These are phyloP conservation scores for Delphinus delphis DNA, from an alignment of 2,113 vertebrate species.

Conservation along the genomic window DNA sequence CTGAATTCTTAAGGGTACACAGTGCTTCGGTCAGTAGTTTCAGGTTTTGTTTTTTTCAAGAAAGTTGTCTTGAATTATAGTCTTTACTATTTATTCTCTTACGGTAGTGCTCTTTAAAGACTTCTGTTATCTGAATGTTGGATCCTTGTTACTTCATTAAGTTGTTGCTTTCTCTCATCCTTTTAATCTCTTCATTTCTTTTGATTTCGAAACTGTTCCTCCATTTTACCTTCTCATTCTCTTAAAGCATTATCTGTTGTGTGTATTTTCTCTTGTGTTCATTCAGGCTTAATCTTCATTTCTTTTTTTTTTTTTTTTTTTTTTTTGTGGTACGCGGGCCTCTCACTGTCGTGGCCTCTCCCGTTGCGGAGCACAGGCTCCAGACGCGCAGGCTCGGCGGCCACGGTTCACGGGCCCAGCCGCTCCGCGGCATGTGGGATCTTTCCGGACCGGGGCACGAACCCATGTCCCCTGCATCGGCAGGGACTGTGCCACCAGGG, in stretches of 20 bases:
- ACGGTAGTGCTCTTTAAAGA: background rate
- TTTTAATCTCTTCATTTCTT: slow-evolving; percentile 18
- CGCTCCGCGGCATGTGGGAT: too few species aligned
- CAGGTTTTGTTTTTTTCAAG: background rate
- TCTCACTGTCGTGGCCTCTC: too few species aligned
- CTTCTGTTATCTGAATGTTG: background rate
- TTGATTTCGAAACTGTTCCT: background rate
- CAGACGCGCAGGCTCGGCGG: too few species aligned
- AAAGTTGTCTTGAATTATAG: background rate
- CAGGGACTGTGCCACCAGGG: too few species aligned
- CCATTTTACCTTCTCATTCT: slow-evolving; percentile 11
- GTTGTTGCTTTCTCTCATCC: background rate
- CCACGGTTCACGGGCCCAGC: too few species aligned
- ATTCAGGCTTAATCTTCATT: slow-evolving; percentile 23
- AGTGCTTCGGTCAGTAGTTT: background rate
- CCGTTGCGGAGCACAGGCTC: too few species aligned
- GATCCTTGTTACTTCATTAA: background rate
- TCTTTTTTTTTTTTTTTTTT: background rate
- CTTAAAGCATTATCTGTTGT: background rate
- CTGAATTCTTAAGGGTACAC: background rate
- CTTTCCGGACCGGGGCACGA: too few species aligned
- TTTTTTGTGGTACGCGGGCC: too few species aligned
- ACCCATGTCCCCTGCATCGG: too few species aligned
- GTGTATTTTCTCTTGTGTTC: background rate
- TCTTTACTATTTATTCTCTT: slow-evolving; percentile 11